Evolutionary conservation across 2,797 vertebrate genomes (phyloP), one percentile per base, ranked within the genome.

Genomic region (Silurus lanzhouensis): DNA sequence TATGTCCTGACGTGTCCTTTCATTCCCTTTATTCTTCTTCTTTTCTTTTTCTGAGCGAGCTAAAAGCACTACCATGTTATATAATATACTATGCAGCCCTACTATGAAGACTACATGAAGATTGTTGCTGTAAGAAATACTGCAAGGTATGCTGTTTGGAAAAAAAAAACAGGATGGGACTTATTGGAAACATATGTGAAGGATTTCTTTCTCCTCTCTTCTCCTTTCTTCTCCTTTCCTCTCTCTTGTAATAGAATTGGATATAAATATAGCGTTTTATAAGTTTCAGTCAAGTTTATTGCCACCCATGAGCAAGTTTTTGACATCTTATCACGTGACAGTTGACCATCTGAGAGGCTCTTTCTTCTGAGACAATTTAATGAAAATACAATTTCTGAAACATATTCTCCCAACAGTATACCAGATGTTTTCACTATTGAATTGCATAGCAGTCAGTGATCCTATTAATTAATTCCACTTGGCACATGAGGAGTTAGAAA

Each of bases 111-210:
- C 87, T 25, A 78, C 88, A 87, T 64, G 90, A 90, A 89, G 81
- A 91, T 85, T 75, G 92, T 90, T 81, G 79, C 90, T 81, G 90
- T 93, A 92, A 86, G 91, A 82, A 78, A 61, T 79, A 63, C 57
- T 61, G 57, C 58, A 79, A 91, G 89, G 87, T 92, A 91, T 89
- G 89, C 88, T 88, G 90, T 88, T 83, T 83, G 31, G 3, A 17
- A 19, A 64, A 63, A 61, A 46, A 71, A 77, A 82, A 83, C 71
- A 31, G 70, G 71, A 87, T 25, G 91, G 91, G 86, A 85, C 88
- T 91, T 93, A 90, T 90, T 93, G 93, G 88, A 95, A 94, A 90
- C 92, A 93, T 75, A 93, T 88, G 90, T 91, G 78, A 68, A 76
- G 87, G 76, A 89, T 71, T 38, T 71, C 48, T 79, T 71, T 66